A percentile compares a stretch with the other conserved stretches of the same genome.
These are phyloP conservation scores for Thalassaphorura encarpata DNA, from an alignment of 1,140 invertebrate genomes.

Conservation along the genomic window DNA sequence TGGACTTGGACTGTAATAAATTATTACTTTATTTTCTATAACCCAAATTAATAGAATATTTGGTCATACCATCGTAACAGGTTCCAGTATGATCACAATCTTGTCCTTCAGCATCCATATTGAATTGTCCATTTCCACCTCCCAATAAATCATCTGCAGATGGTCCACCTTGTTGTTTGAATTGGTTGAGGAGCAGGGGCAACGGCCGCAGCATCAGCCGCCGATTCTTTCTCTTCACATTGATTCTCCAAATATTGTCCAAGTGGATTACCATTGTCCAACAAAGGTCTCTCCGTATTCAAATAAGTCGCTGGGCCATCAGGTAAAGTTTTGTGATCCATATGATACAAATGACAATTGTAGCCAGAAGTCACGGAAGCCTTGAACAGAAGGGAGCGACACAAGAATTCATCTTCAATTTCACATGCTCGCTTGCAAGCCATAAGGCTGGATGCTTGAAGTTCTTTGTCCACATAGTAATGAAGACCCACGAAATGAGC, in stretches of 20 bases:
- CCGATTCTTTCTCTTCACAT: conserved; percentile 49
- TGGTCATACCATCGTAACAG: conserved; percentile 76
- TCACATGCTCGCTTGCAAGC: conserved; percentile 81
- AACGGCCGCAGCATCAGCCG: not conserved
- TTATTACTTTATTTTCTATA: not conserved
- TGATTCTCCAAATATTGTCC: conserved; percentile 82
- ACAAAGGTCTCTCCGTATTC: conserved; percentile 72
- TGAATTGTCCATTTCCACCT: conserved; percentile 23
- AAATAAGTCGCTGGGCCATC: conserved; percentile 82
- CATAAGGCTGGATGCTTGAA: conserved; percentile 69
- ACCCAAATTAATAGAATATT: conserved; percentile 18
- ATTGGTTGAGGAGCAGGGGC: not conserved
- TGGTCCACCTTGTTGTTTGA: conserved; percentile 4
- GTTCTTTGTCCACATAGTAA: conserved; percentile 86
- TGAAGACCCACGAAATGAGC: conserved; percentile 78
- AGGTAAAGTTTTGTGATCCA: conserved; percentile 82
- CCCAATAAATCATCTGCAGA: conserved; percentile 3
- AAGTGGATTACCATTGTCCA: conserved; percentile 79
- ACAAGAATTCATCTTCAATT: conserved; percentile 85
- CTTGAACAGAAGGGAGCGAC: conserved; percentile 76
- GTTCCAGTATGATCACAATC: conserved; percentile 91
- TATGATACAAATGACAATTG: conserved; percentile 83
- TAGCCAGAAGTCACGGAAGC: conserved; percentile 48
- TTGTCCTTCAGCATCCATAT: conserved; percentile 34
- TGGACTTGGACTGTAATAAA: conserved; percentile 66